Evolutionary conservation across 1,140 invertebrate genomes (phyloP), one percentile per base, ranked within the genome.

Genomic region (Pararge aegeria): DNA sequence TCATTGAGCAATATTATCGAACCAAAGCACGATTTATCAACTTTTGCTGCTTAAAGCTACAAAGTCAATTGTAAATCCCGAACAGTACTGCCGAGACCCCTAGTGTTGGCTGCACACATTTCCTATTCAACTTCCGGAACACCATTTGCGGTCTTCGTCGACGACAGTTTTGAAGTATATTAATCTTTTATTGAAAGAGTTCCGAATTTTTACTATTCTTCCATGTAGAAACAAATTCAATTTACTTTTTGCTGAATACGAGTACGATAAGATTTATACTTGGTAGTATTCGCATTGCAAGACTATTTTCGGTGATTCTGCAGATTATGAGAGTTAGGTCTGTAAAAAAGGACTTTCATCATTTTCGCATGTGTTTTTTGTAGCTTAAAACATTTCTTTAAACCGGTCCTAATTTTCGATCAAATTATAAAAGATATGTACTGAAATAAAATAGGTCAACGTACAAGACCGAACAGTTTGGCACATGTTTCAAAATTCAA

Each of bases 91-190:
- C 12, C 29, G 29, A 24, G 56, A 20, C 34, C 51, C 40, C n/a
- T n/a, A 34, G 27, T 46, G 50, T 42, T 59, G 56, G 56, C 56
- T 52, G 38, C 46, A 46, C 46, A 21, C 27, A 56, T 52, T 55
- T 62, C 46, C 60, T 29, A 62, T 62, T 48, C 38, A 52, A 56
- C 54, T 62, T 56, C 46, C 24, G 48, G 38, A 51, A 61, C 55
- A 50, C 34, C 19, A 61, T 61, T 61, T 42, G 53, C 53, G 49
- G 49, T 52, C 53, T 59, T 55, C 48, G 52, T 7, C 59, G 37
- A 44, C 56, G 24, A 52, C 51, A 52, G 48, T 59, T 59, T 59
- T 59, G 50, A 59, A 53, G 51, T 53, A 40, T 38, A 53, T 53
- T 38, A 53, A 53, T 53, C 34, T 34, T 58, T 40, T 58, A 50